Percentiles rank a stretch among this genome's conserved stretches.
phyloP scores from a whole-genome alignment of 2,113 vertebrate genomes.

The Dunckerocampus dactyliophorus region DNA sequence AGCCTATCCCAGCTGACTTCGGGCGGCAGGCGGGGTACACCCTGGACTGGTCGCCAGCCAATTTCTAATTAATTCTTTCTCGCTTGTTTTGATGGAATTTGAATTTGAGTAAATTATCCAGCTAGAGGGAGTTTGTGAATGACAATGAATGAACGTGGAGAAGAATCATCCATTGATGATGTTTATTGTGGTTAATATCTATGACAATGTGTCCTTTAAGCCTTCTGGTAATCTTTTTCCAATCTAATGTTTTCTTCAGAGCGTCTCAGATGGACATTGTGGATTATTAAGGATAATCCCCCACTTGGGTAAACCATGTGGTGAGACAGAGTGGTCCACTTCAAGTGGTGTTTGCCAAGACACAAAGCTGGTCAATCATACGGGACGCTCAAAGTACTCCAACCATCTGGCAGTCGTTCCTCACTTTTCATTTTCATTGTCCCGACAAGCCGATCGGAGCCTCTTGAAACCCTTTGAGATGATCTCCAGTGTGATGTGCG shows the following conservation, averaged over 20 bases:
- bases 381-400: background rate
- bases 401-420: background rate
- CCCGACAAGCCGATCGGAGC: background rate
- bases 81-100: too few species aligned
- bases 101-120: too few species aligned
- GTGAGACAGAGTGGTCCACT: conserved; percentile 23
- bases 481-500: conserved; percentile 38
- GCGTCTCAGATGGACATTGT: conserved; percentile 46
- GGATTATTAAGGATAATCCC: conserved; percentile 59
- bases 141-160: too few species aligned
- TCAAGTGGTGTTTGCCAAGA: conserved; percentile 13
- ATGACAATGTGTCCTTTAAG: conserved; percentile 38
- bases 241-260: conserved; percentile 43
- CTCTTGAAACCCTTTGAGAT: conserved; percentile 14
- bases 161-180: too few species aligned
- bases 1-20: too few species aligned
- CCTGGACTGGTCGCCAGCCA: too few species aligned
- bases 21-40: too few species aligned
- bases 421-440: background rate
- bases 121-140: too few species aligned
- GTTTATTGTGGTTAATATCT: conserved; percentile 27
- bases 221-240: conserved; percentile 47
- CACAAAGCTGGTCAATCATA: background rate
- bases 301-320: conserved; percentile 24
- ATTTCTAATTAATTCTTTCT: too few species aligned